Evolutionary conservation across 2,888 invertebrate species (phyloP).

Genomic region (Tipula lateralis): DNA sequence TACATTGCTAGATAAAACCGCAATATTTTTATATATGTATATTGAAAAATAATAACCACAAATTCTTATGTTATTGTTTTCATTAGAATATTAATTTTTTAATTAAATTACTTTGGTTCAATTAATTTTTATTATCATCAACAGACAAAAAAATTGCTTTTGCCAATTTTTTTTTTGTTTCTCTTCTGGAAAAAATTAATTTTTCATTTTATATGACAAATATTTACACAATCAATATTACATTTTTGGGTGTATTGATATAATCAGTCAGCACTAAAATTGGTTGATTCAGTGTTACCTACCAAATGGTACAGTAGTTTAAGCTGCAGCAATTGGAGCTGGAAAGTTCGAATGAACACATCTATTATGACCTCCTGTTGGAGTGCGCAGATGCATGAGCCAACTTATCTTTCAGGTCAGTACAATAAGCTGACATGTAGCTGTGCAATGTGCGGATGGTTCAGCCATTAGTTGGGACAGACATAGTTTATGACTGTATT

Average conservation of each 20-base stretch:
- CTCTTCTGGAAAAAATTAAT: not conserved
- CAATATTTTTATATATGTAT: not conserved
- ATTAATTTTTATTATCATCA: not conserved
- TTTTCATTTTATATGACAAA: not conserved
- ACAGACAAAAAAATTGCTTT: not conserved
- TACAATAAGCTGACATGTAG: no score
- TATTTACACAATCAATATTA: slow-evolving; percentile 9
- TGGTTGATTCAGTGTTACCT: no score
- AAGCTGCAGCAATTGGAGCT: no score
- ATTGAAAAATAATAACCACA: not conserved
- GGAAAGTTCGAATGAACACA: no score
- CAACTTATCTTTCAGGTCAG: no score
- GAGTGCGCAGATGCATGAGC: no score
- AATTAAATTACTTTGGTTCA: slow-evolving; percentile 24
- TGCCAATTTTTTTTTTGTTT: not conserved
- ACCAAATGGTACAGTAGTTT: no score
- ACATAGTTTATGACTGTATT: not conserved
- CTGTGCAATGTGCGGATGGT: no score
- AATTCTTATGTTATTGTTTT: not conserved
- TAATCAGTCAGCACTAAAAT: not conserved
- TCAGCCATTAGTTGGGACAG: no score
- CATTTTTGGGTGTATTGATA: not conserved
- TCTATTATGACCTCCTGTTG: no score
- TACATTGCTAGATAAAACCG: not conserved
- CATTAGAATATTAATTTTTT: slow-evolving; percentile 1